Evolutionary conservation across 2,797 vertebrate genomes (phyloP).

Genomic region (Propithecus deckenii): DNA sequence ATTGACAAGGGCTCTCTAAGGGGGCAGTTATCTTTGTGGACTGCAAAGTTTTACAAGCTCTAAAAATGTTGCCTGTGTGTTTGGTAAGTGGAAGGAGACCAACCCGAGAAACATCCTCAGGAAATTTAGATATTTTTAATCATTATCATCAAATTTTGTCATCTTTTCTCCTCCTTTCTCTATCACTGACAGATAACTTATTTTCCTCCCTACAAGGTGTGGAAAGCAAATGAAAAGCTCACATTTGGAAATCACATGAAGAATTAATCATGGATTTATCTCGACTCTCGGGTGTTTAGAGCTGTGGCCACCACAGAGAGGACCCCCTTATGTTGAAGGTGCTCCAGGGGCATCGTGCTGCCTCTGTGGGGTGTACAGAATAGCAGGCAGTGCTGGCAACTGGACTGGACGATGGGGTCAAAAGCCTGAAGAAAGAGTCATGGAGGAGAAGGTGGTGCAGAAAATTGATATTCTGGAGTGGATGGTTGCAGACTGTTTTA

Average conservation of each 20-base stretch:
- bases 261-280: not conserved
- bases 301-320: not conserved
- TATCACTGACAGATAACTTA: not conserved
- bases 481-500: not conserved
- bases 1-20: too few species aligned
- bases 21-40: not conserved
- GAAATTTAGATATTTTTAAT: not conserved
- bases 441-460: not conserved
- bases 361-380: not conserved
- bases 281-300: not conserved
- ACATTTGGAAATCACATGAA: not conserved
- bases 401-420: not conserved
- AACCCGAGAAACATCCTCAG: not conserved
- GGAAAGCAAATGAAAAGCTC: not conserved
- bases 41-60: not conserved
- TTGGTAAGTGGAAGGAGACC: not conserved
- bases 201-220: not conserved
- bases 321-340: not conserved
- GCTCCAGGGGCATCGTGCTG: accelerated
- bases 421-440: not conserved
- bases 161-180: not conserved
- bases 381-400: not conserved
- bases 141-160: not conserved
- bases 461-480: not conserved
- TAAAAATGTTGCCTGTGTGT: not conserved